Conservation (phyloP, 2,888 invertebrate species). For the Synergus gifuensis region DNA sequence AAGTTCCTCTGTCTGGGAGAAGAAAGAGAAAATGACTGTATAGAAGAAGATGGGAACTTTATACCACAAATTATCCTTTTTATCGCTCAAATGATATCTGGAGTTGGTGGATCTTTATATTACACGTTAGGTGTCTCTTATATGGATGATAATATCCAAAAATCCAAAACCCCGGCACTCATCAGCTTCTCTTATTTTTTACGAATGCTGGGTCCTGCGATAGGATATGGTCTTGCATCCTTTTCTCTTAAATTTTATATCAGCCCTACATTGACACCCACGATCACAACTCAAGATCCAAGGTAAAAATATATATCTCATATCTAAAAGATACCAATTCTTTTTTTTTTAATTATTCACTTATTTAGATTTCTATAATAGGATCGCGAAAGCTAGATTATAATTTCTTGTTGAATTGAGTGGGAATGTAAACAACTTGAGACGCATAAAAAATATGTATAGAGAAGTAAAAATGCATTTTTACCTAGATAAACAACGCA, state of each 20-base stretch:
- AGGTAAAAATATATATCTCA: slow-evolving; percentile 60
- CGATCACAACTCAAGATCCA: slow-evolving; percentile 84
- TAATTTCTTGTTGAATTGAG: too few relatives aligned
- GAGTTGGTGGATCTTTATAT: slow-evolving; percentile 85
- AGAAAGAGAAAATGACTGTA: slow-evolving; percentile 76
- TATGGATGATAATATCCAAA: slow-evolving; percentile 88
- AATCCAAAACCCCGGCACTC: slow-evolving; percentile 85
- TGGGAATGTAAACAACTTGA: too few relatives aligned
- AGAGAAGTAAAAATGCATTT: too few relatives aligned
- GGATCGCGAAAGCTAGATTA: too few relatives aligned
- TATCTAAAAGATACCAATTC: too few relatives aligned
- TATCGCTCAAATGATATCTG: slow-evolving; percentile 85
- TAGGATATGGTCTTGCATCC: slow-evolving; percentile 84
- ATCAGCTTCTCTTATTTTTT: slow-evolving; percentile 85
- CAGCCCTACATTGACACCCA: slow-evolving; percentile 82
- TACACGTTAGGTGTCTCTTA: slow-evolving; percentile 86
- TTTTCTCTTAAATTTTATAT: slow-evolving; percentile 84
- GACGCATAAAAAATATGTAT: too few relatives aligned
- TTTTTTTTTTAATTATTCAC: too few relatives aligned
- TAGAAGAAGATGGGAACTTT: slow-evolving; percentile 80
- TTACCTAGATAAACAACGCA: too few relatives aligned
- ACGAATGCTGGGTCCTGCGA: slow-evolving; percentile 84
- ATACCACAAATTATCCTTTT: slow-evolving; percentile 83
- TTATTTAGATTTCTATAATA: too few relatives aligned
- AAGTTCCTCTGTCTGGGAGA: slow-evolving; percentile 80